Conservation (phyloP, 2,113 vertebrate species). For the Silurus asotus region DNA sequence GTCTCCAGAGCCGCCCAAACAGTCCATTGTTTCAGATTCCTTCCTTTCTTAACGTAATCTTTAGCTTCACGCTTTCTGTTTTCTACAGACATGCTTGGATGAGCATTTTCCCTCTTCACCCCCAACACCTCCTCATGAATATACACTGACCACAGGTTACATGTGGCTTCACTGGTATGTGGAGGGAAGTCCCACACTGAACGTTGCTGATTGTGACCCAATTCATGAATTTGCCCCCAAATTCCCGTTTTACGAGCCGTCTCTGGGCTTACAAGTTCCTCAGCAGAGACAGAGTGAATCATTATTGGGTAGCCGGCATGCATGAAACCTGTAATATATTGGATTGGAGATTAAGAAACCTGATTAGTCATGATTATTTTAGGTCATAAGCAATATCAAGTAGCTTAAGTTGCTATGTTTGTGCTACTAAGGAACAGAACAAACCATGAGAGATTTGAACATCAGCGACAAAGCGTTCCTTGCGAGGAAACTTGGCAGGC, state of each 20-base stretch:
- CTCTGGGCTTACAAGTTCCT: slow-evolving; percentile 37
- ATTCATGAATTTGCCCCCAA: slow-evolving; percentile 69
- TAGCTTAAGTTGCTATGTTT: background rate
- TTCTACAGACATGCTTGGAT: slow-evolving; percentile 45
- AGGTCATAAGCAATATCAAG: background rate
- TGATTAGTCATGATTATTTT: background rate
- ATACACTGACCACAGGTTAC: slow-evolving; percentile 82
- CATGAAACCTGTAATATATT: slow-evolving; percentile 71
- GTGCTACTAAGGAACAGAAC: slow-evolving; percentile 8
- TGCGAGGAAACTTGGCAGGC: slow-evolving; percentile 73
- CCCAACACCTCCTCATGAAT: slow-evolving; percentile 69
- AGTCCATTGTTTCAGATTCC: slow-evolving; percentile 57
- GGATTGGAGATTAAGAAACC: background rate
- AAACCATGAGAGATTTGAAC: slow-evolving; percentile 80
- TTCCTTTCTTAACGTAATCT: slow-evolving; percentile 51
- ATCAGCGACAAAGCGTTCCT: slow-evolving; percentile 80
- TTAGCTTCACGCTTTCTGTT: slow-evolving; percentile 40
- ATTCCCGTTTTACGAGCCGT: slow-evolving; percentile 31
- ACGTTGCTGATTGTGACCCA: slow-evolving; percentile 82
- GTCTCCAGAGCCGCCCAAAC: slow-evolving; percentile 74
- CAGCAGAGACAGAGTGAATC: slow-evolving; percentile 40
- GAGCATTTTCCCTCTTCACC: slow-evolving; percentile 59
- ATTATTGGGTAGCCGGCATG: slow-evolving; percentile 79
- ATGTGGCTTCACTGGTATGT: slow-evolving; percentile 78
- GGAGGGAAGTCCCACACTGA: slow-evolving; percentile 74